Evolutionary conservation across 2,113 vertebrate species (phyloP), one percentile per base, ranked within the genome.

Genomic region (Nothoprocta perdicaria): DNA sequence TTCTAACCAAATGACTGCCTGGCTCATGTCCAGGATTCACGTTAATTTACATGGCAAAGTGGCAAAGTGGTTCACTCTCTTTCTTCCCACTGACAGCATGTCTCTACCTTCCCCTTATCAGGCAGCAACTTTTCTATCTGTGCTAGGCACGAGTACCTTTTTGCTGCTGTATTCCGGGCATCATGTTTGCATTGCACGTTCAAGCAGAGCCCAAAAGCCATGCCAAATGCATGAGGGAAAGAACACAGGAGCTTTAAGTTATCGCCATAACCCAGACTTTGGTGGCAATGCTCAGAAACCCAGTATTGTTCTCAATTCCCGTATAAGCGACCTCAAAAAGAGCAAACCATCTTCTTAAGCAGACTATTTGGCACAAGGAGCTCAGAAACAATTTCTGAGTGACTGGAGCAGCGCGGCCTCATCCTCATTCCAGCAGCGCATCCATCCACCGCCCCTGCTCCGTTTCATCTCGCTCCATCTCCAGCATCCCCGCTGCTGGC

Each of bases 1-100:
- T 94, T 96, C 86, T 80, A 95, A 86, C 63, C 73, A 74, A 93
- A 93, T 89, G 92, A 96, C 78, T 79, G 89, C 62, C 63, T 95
- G 89, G 81, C 84, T 94, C 53, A 24, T 17, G 31, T 92, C 93
- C 84, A 94, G 61, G 61, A 41, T 63, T 66, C 72, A 38, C 31
- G 65, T 38, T 87, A 45, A 90, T 93, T 92, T 95, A 46, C 84
- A 86, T 11, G 69, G 67, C 68, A 84, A 91, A 78, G 76, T 8
- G 1, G 15, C 43, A 67, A 43, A 13, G 48, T 48, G 52, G 24
- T 24, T 89, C 75, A 83, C 81, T 74, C 68, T 79, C 75, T 63
- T 48, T 55, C 46, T 3, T 12, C 61, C 65, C 72, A 48, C 67
- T 83, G 71, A 84, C 65, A 65, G 73, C 31, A 19, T 10, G 23